Evolutionary conservation across 2,888 invertebrate genomes (phyloP), one percentile per base, ranked within the genome.

Genomic region (Uropetala carovei): DNA sequence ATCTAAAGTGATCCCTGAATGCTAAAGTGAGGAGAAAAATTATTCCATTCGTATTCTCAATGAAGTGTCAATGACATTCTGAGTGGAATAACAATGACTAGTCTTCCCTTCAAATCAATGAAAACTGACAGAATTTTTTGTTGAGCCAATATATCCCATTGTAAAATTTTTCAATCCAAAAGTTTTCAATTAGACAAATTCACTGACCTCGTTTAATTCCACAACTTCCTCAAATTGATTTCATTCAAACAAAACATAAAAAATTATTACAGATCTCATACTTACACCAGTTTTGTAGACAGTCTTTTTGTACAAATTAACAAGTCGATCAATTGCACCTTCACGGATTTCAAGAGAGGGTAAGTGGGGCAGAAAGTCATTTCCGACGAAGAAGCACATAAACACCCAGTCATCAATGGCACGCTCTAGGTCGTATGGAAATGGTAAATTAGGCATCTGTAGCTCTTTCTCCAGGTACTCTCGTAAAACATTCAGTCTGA

Each of bases 361-460:
- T 93, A 99, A 96, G 96, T 99, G 99, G 0, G 99, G 99, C 94
- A 99, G 95, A 95, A 99, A 99, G 95, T 99, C 99, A 94, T 99
- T 99, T 89, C 99, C 99, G 92, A 99, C 99, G 95, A 99, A 99
- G 96, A 99, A 99, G 95, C 99, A 99, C 99, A 99, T 99, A 94
- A 97, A 96, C 22, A 97, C 99, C 99, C 99, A 99, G 95, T 99
- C 99, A 94, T 99, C 99, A 22, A 99, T 95, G 0, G 97, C 99
- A 92, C 99, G 96, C 94, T 99, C 99, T 95, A 99, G 98, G 94
- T 99, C 98, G 95, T 98, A 99, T 91, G 96, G 96, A 95, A 99
- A 99, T 7, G 99, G 99, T 75, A 99, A 96, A 95, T 98, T 98
- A 0, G 98, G 98, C 98, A 99, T 99, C 93, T 95, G 95, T 92